Base-by-base conservation (phyloP, 2,113 vertebrate species). In the Erythrolamprus reginae region DNA sequence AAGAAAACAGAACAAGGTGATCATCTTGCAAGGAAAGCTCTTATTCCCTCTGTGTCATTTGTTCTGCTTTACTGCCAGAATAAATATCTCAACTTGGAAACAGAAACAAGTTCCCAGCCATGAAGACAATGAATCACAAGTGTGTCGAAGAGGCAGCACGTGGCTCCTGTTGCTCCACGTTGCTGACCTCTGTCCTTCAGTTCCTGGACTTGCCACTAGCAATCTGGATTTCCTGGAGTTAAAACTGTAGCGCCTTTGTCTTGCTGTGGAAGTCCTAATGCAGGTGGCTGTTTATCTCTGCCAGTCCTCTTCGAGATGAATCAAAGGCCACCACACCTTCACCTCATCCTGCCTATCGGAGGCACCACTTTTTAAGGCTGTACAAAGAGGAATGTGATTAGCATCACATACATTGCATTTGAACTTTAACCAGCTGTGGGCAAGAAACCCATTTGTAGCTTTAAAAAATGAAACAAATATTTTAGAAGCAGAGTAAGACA, bases 81-180 rank as follows among this genome's bases (percentile, higher is more conserved):
- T 95, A 94, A 96, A 96, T 95, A 96, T 95, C 89, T 93, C 86
- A 93, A 91, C 95, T 96, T 95, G 95, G 93, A 95, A 96, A 95
- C 13, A 2, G 91, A 95, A 94, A 94, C 91, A 95, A 95, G 95
- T 96, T 96, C 95, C 96, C 95, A 96, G 94, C 93, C 94, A 93
- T 77, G 92, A 93, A 96, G 95, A 96, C 95, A 96, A 96, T 96
- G 95, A 95, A 94, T 92, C 91, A 93, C 88, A 94, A 93, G 95
- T 92, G 93, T 82, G 94, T 91, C 52, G 93, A 93, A 94, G 93
- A 93, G 94, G 95, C 94, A 95, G 92, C 1, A 70, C 58, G 88
- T 89, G 86, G 91, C 86, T 92, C 50, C 26, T 24, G 91, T 53
- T 1, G 82, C 92, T 92, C 89, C 82, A 92, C 91, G 89, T 84